Evolutionary conservation across 2,113 vertebrate genomes (phyloP), one percentile per base, ranked within the genome.

Genomic region (Engystomops pustulosus): DNA sequence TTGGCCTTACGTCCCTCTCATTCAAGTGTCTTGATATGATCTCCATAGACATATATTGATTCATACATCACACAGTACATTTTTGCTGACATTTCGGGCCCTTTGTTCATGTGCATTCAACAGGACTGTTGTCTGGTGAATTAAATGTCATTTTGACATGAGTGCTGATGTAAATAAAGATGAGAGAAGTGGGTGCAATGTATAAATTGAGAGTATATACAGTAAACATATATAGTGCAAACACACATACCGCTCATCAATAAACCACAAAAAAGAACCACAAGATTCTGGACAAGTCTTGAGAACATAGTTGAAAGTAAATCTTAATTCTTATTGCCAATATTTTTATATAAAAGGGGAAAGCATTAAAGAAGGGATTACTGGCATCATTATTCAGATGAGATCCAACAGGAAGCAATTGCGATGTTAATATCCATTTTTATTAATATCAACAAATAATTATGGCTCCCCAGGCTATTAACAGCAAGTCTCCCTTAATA

Each of bases 391-490:
- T 70, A 53, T 38, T 81, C 25, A 34, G 45, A 53, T 68, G 69
- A 15, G 65, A 51, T 69, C 36, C 38, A 69, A 53, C 65, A 53
- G 47, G 11, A 69, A 70, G 65, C 45, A 23, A 17, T 53, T 68
- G 10, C 47, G 60, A 68, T 70, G 79, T 81, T 81, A 51, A 62
- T 79, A 62, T 62, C 41, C 58, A 45, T 79, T 79, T 79, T 79
- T 65, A 81, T 69, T 81, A 81, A 81, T 71, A 71, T 70, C 47
- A 81, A 81, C 68, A 81, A 81, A 81, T 81, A 81, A 81, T 81
- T 81, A 81, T 72, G 23, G 49, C 80, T 70, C 65, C 55, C 80
- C 47, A 58, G 67, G 80, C 80, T 71, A 58, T 72, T 58, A 71
- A 15, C 68, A 36, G 68, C 49, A 36, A 81, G 34, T 49, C 67